Base-by-base conservation (phyloP, 2,888 invertebrate genomes). In the Drosophila neoperkinsi region DNA sequence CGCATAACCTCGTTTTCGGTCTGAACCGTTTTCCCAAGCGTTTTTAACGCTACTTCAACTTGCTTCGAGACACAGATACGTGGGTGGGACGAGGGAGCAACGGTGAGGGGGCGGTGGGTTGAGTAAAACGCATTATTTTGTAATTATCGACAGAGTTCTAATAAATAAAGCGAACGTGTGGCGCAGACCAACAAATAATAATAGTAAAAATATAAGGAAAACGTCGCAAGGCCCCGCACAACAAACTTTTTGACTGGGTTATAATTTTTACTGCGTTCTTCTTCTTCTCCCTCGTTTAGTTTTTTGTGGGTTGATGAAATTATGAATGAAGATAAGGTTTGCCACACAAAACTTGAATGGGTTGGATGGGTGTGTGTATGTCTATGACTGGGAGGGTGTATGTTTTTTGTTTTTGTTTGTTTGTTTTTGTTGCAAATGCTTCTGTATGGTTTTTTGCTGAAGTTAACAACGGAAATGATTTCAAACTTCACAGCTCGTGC, bases 131-230 rank as follows among this genome's bases (percentile, higher is more conserved):
- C 90, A 91, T 91, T 91, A 91, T 91, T 91, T 91, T 83, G 88
- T 91, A 91, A 91, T 90, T 91, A 91, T 90, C 90, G 91, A 89
- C 83, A 84, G 82, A 89, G 85, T 90, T 90, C 91, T 91, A 90
- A 91, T 91, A 91, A 89, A 90, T 90, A 86, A 84, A 79, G 72
- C 80, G 80, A 77, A 82, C 77, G 62, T 74, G 67, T 74, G 53
- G 62, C 74, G 57, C 38, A 43, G 55, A 53, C 57, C 46, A 46
- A 74, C 36, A 64, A 41, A 30, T 66, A 70, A 49, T 67, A 28
- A 58, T 50, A 56, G 18, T 33, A 52, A 16, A n/a, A 65, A 18
- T 71, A 46, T 38, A 68, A 21, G 11, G 11, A 33, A n/a, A 38
- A 33, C 62, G 49, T 58, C 58, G 70, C 79, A 85, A 79, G 82